These are phyloP conservation scores for Mythimna albipuncta DNA, from an alignment of 2,888 invertebrate species.

Conservation along the genomic window DNA sequence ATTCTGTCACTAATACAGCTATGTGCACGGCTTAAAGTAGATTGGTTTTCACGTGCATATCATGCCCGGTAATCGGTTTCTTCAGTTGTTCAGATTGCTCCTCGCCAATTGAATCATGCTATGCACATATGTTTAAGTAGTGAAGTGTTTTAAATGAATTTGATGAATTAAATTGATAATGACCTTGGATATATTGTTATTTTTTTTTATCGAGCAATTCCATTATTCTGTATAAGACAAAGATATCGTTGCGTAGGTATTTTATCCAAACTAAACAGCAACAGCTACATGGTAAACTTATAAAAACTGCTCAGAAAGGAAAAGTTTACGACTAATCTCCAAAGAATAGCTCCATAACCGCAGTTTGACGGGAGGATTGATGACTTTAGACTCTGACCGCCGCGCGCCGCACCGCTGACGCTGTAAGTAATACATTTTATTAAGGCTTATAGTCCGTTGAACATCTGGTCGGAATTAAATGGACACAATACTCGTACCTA, in stretches of 20 bases:
- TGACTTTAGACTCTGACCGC: slow-evolving; percentile 3
- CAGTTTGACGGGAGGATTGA: slow-evolving; percentile 16
- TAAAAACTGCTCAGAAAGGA: slow-evolving; percentile 4
- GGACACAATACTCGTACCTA: too few relatives aligned
- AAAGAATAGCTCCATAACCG: slow-evolving; percentile 26
- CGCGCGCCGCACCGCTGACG: background rate
- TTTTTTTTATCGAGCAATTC: background rate
- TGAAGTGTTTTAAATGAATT: background rate
- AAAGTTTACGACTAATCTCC: background rate
- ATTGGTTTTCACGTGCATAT: slow-evolving; percentile 49
- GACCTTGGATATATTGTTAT: background rate
- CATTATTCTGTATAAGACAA: background rate
- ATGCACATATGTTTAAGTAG: background rate
- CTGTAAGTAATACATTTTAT: background rate
- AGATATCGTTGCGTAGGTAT: background rate
- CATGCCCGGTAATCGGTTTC: slow-evolving; percentile 35
- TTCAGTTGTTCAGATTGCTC: slow-evolving; percentile 1
- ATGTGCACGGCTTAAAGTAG: slow-evolving; percentile 24
- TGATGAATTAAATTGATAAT: background rate
- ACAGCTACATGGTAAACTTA: background rate
- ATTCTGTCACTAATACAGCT: slow-evolving; percentile 31
- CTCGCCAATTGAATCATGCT: background rate
- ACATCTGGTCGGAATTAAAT: too few relatives aligned
- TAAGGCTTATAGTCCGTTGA: too few relatives aligned
- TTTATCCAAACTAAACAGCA: background rate